phyloP scores from a whole-genome alignment of 2,888 invertebrate genomes.

The Drosophila greeni region DNA sequence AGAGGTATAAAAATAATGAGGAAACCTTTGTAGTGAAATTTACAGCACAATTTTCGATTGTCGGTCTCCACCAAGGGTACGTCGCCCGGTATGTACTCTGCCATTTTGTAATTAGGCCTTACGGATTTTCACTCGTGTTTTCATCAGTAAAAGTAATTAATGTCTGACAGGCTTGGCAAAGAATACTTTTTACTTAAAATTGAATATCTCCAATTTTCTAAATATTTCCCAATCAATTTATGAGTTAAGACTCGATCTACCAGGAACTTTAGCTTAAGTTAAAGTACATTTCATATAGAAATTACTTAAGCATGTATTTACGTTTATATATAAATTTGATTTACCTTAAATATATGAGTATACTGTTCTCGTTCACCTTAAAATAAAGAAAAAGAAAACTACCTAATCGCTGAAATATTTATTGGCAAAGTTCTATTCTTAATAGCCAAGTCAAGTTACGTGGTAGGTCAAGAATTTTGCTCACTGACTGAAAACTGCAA shows the following conservation, averaged over 20 bases:
- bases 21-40: constrained; percentile 57
- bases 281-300: too few species aligned
- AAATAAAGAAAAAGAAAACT: not conserved
- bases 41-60: constrained; percentile 48
- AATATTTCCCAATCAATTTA: too few species aligned
- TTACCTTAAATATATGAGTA: too few species aligned
- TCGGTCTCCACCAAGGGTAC: constrained; percentile 46
- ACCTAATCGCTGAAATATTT: constrained; percentile 46
- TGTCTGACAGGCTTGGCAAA: not conserved
- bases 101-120: not conserved
- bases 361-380: too few species aligned
- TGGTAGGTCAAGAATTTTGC: constrained; percentile 60
- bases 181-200: too few species aligned
- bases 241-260: too few species aligned
- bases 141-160: too few species aligned
- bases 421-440: constrained; percentile 61
- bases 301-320: too few species aligned
- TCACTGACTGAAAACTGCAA: constrained; percentile 18
- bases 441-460: constrained; percentile 44
- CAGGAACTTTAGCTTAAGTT: too few species aligned
- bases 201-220: too few species aligned
- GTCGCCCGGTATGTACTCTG: constrained; percentile 53
- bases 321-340: too few species aligned
- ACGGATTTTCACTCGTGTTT: not conserved
- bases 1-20: constrained; percentile 50